A percentile compares a stretch with the other conserved stretches of the same genome.
phyloP scores from a whole-genome alignment of 2,113 vertebrate genomes.

The Chitala chitala region DNA sequence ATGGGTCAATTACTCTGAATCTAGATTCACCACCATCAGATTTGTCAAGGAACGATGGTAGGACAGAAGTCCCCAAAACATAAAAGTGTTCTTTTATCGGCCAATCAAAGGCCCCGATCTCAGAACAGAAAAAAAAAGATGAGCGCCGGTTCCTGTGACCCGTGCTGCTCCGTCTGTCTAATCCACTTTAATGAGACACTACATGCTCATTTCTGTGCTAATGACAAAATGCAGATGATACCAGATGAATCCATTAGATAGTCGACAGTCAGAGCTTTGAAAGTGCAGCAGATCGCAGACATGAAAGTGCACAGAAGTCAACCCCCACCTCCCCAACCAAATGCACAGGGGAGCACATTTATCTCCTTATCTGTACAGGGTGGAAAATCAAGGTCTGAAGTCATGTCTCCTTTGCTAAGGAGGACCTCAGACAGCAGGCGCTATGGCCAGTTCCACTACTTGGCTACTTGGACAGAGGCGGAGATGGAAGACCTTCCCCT shows the following conservation, averaged over 20 bases:
- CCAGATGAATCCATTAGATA: conserved; percentile 43
- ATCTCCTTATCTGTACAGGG: conserved; percentile 42
- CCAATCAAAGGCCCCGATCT: conserved; percentile 65
- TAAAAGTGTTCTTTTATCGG: conserved; percentile 65
- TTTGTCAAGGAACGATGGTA: conserved; percentile 62
- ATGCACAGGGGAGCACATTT: conserved; percentile 35
- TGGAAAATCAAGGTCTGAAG: conserved; percentile 40
- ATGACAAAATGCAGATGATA: conserved; percentile 47
- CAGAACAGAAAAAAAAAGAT: conserved; percentile 40
- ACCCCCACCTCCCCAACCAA: conserved; percentile 11
- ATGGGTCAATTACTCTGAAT: conserved; percentile 76
- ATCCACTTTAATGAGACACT: conserved; percentile 64
- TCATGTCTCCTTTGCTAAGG: conserved; percentile 1
- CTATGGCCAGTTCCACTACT: too few species aligned
- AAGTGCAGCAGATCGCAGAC: conserved; percentile 48
- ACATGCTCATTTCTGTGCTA: conserved; percentile 59
- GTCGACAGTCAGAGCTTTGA: conserved; percentile 61
- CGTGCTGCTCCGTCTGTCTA: conserved; percentile 53
- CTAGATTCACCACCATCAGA: conserved; percentile 48
- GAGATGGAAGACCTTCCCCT: neutral
- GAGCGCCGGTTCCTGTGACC: conserved; percentile 42
- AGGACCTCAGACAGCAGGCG: neutral
- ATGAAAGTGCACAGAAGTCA: conserved; percentile 35
- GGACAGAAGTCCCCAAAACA: conserved; percentile 57
- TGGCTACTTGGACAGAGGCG: neutral